Conservation (phyloP, 2,797 vertebrate species). For the Fratercula arctica region DNA sequence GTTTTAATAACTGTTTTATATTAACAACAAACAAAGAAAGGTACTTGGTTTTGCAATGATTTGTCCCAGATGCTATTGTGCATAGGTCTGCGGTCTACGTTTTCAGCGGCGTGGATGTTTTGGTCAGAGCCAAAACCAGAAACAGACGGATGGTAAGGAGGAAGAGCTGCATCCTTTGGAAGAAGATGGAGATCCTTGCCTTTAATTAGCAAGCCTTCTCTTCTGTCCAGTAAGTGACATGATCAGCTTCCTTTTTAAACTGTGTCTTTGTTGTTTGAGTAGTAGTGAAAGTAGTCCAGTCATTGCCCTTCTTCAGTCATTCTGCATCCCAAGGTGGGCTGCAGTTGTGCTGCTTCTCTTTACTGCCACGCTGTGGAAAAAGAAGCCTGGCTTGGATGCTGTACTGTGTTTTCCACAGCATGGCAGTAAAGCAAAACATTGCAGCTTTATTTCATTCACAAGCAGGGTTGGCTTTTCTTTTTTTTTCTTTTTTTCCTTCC, state of each 20-base stretch:
- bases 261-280: background rate
- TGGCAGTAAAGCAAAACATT: background rate
- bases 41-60: background rate
- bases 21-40: constrained; percentile 6
- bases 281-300: background rate
- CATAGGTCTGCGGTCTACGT: background rate
- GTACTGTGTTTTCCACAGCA: constrained; percentile 14
- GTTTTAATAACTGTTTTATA: constrained; percentile 36
- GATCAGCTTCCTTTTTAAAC: background rate
- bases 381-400: background rate
- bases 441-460: background rate
- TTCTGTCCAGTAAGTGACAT: background rate
- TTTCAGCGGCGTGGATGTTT: constrained; percentile 56
- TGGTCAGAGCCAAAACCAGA: constrained; percentile 68
- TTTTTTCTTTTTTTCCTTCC: background rate
- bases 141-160: background rate
- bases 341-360: background rate
- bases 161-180: background rate
- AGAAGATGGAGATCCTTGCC: background rate
- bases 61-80: background rate
- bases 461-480: background rate
- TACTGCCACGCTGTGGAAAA: constrained; percentile 33
- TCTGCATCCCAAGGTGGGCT: background rate
- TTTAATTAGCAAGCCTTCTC: background rate
- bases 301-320: background rate